Conservation (phyloP, 2,888 invertebrate genomes). For the Erpobdella octoculata region DNA sequence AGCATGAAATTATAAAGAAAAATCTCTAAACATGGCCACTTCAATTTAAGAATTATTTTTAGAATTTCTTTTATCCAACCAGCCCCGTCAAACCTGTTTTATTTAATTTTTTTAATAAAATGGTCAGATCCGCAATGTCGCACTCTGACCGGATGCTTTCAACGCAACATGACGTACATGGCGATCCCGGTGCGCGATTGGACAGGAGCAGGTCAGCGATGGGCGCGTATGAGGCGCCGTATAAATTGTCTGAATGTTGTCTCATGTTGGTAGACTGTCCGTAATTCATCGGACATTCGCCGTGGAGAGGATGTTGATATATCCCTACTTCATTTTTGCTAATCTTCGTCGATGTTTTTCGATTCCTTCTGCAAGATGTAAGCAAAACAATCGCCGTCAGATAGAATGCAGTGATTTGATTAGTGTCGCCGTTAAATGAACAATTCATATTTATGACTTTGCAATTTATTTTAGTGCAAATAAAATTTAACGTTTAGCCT, state of each 20-base stretch:
- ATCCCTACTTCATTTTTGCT: neutral
- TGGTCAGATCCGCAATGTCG: no score
- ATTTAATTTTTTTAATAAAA: no score
- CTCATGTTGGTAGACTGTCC: constrained; percentile 3
- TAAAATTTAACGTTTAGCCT: no score
- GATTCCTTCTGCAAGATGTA: neutral
- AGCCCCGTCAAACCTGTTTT: no score
- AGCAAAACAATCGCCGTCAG: no score
- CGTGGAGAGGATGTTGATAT: constrained; percentile 8
- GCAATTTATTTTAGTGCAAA: neutral
- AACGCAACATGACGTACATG: no score
- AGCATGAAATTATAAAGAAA: no score
- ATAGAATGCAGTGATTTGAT: no score
- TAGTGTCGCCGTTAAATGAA: neutral
- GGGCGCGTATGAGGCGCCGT: constrained; percentile 14
- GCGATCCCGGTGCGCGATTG: neutral
- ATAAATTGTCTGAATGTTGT: neutral
- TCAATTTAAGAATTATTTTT: no score
- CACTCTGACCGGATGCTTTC: no score
- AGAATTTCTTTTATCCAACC: no score
- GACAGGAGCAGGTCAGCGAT: constrained; percentile 11
- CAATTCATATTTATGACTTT: neutral
- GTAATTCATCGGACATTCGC: constrained; percentile 8
- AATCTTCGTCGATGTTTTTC: neutral
- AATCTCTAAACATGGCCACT: no score